phyloP scores from a whole-genome alignment of 2,888 invertebrate genomes.

The Plebejus melissa region DNA sequence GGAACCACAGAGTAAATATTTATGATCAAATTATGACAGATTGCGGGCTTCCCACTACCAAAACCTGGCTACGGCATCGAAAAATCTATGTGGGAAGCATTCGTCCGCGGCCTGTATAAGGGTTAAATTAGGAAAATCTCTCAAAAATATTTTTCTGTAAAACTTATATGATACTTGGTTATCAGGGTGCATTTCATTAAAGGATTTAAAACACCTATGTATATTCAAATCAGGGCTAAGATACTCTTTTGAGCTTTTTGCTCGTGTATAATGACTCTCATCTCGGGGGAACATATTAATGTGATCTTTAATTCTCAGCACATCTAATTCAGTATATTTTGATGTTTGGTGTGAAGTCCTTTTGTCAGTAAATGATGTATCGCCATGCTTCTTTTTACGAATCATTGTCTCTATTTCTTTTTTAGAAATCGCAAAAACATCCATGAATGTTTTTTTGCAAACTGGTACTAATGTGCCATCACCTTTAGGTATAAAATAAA shows the following conservation, averaged over 20 bases:
- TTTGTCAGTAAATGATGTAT: slow-evolving; percentile 12
- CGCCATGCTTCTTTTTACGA: slow-evolving; percentile 6
- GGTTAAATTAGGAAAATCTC: no score
- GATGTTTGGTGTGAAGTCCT: neutral
- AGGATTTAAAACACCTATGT: slow-evolving; percentile 24
- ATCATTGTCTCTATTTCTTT: slow-evolving; percentile 16
- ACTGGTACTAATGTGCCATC: no score
- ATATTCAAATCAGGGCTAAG: slow-evolving; percentile 27
- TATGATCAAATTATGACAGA: no score
- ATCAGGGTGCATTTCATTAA: slow-evolving; percentile 1
- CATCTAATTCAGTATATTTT: slow-evolving; percentile 8
- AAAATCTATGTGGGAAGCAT: no score
- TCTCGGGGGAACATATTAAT: slow-evolving; percentile 15
- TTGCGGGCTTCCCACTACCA: no score
- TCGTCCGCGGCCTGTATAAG: no score
- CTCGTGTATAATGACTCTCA: slow-evolving; percentile 27
- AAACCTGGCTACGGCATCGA: no score
- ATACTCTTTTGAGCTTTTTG: slow-evolving; percentile 25
- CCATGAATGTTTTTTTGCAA: slow-evolving; percentile 22
- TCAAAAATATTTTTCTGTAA: no score
- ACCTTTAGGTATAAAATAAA: no score
- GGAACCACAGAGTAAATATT: no score
- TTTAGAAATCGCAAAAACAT: slow-evolving; percentile 3
- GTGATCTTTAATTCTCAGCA: neutral
- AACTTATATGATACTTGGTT: no score